Percentiles rank a stretch among this genome's conserved stretches.
These are phyloP conservation scores for Hippolais icterina DNA, from an alignment of 2,113 vertebrate genomes.

Conservation along the genomic window DNA sequence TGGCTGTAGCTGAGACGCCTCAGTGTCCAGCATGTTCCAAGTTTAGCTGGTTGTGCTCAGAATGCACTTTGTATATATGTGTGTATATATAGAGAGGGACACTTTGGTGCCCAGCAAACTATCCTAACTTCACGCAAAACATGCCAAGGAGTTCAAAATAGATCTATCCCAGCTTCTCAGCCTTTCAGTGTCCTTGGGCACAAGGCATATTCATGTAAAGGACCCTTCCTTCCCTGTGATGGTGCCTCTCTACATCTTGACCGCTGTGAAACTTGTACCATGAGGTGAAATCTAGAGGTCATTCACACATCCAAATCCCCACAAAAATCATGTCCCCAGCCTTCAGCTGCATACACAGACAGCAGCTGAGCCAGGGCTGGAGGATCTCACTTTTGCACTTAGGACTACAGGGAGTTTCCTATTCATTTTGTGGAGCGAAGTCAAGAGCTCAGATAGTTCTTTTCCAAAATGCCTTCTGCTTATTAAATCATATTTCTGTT, in stretches of 20 bases:
- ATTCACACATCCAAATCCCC: background rate
- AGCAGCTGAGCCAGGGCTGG: background rate
- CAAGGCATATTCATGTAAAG: background rate
- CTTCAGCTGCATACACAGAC: background rate
- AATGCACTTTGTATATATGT: accelerated
- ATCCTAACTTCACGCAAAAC: background rate
- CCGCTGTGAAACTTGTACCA: background rate
- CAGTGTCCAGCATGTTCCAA: background rate
- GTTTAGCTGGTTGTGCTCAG: background rate
- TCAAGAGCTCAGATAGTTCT: background rate
- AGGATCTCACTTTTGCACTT: background rate
- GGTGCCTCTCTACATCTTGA: background rate
- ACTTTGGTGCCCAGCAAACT: background rate
- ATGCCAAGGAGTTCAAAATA: background rate
- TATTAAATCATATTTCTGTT: conserved; percentile 14
- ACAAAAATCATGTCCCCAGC: background rate
- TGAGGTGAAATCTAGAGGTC: background rate
- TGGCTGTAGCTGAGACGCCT: background rate
- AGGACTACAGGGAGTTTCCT: background rate
- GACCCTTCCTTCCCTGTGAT: background rate
- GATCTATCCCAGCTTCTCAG: background rate
- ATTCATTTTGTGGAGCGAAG: background rate
- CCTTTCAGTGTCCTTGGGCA: background rate
- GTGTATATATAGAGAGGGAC: background rate
- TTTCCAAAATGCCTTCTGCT: background rate